Percentiles rank a stretch among this genome's conserved stretches.
phyloP scores from a whole-genome alignment of 2,113 vertebrate genomes.

The Mastomys natalensis region DNA sequence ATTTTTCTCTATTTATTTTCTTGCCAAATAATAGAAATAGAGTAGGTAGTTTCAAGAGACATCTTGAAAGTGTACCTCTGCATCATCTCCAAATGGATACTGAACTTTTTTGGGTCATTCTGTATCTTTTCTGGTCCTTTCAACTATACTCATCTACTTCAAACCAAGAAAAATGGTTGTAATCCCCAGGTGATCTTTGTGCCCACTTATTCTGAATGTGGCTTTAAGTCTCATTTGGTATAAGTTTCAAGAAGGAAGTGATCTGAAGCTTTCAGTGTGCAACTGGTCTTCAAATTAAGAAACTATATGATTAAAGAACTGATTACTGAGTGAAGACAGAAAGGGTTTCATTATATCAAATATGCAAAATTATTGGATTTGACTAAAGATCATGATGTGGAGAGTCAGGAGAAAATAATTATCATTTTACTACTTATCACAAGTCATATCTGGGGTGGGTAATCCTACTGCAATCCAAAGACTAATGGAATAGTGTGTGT shows the following conservation, averaged over 20 bases:
- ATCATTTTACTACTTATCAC: neutral
- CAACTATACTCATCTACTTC: neutral
- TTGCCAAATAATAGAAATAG: neutral
- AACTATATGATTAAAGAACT: slow-evolving; percentile 41
- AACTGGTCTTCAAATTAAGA: slow-evolving; percentile 53
- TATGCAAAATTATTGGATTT: neutral
- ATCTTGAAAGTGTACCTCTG: neutral
- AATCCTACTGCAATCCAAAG: neutral
- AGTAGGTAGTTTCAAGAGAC: neutral
- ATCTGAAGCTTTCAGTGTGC: slow-evolving; percentile 50
- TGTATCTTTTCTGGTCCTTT: neutral
- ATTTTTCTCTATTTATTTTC: neutral
- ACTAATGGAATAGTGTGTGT: neutral
- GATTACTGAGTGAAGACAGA: neutral
- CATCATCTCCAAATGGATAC: neutral
- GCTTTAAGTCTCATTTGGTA: neutral
- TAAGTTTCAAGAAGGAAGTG: neutral
- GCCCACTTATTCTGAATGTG: neutral
- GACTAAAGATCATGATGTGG: neutral
- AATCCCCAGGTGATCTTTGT: neutral
- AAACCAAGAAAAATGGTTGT: neutral
- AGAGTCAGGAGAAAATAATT: neutral
- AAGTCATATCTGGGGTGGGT: neutral
- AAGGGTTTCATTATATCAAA: neutral
- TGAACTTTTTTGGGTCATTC: neutral